Conservation (phyloP, 2,797 vertebrate genomes). For the Amblyraja radiata region DNA sequence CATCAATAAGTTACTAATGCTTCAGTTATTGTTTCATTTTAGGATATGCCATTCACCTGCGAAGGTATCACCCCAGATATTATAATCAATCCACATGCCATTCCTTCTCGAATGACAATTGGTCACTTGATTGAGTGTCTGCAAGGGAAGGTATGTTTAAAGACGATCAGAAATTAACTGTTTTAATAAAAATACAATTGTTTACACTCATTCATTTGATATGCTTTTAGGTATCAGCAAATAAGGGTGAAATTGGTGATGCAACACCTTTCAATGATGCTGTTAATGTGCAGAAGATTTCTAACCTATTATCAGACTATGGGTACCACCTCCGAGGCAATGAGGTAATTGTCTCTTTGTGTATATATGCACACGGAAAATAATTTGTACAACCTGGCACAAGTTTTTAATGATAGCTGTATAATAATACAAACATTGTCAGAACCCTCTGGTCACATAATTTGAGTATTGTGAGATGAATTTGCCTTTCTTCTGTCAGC, state of each 20-base stretch:
- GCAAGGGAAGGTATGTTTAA: constrained; percentile 81
- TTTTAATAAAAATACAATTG: neutral
- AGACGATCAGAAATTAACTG: neutral
- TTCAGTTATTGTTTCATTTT: constrained; percentile 39
- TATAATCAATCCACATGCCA: constrained; percentile 97
- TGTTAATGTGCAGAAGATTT: constrained; percentile 96
- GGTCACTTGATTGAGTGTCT: constrained; percentile 97
- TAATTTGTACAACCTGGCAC: neutral
- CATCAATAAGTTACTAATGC: neutral
- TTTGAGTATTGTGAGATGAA: neutral
- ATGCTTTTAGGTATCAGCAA: constrained; percentile 79
- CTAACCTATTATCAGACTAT: constrained; percentile 89
- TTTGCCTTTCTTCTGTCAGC: neutral
- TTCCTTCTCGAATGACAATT: constrained; percentile 96
- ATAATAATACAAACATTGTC: neutral
- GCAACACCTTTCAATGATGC: constrained; percentile 96
- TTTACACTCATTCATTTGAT: constrained; percentile 20
- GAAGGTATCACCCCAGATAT: constrained; percentile 97
- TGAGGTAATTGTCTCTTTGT: constrained; percentile 63
- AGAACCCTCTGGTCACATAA: neutral
- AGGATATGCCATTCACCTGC: constrained; percentile 99
- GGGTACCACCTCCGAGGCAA: constrained; percentile 93
- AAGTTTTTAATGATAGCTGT: neutral
- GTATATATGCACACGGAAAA: neutral
- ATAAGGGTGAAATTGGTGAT: constrained; percentile 97